phyloP scores from a whole-genome alignment of 2,797 vertebrate species.

The Sebastes melanostomus region DNA sequence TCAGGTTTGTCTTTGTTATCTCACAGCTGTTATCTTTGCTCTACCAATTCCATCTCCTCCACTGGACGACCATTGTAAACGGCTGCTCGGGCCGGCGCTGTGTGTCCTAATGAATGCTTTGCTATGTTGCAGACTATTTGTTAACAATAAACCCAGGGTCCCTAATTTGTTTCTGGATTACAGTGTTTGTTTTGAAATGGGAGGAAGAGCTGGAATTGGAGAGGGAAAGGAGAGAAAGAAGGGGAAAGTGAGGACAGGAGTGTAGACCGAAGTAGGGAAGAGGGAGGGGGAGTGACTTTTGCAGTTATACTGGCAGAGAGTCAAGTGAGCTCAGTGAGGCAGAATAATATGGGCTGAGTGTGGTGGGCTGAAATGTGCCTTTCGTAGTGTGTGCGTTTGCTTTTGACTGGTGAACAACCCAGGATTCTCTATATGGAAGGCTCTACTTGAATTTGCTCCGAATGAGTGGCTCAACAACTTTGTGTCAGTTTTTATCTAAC shows the following conservation, averaged over 20 bases:
- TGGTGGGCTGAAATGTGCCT: conserved; percentile 51
- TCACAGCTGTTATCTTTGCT: conserved; percentile 54
- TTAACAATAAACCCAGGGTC: conserved; percentile 32
- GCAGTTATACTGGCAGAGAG: conserved; percentile 60
- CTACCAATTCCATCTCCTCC: conserved; percentile 49
- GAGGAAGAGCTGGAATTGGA: not conserved
- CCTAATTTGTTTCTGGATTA: not conserved
- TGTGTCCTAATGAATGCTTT: conserved; percentile 42
- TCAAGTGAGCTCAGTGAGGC: conserved; percentile 78
- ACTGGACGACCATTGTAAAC: conserved; percentile 33
- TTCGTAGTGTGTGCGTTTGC: conserved; percentile 25
- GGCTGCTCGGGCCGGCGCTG: not conserved
- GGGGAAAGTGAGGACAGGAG: conserved; percentile 24
- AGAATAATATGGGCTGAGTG: conserved; percentile 68
- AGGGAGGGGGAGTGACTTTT: conserved; percentile 45
- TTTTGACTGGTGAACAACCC: conserved; percentile 35
- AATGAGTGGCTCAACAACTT: conserved; percentile 61
- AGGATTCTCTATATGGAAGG: conserved; percentile 9
- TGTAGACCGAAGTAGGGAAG: conserved; percentile 17
- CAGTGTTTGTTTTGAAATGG: conserved; percentile 15
- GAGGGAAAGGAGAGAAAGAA: conserved; percentile 2
- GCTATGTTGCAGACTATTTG: conserved; percentile 18
- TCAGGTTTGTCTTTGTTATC: conserved; percentile 67
- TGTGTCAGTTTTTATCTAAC: conserved; percentile 50
- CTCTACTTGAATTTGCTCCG: conserved; percentile 38